Evolutionary conservation across 2,113 vertebrate genomes (phyloP), one percentile per base, ranked within the genome.

Genomic region (Albula goreensis): DNA sequence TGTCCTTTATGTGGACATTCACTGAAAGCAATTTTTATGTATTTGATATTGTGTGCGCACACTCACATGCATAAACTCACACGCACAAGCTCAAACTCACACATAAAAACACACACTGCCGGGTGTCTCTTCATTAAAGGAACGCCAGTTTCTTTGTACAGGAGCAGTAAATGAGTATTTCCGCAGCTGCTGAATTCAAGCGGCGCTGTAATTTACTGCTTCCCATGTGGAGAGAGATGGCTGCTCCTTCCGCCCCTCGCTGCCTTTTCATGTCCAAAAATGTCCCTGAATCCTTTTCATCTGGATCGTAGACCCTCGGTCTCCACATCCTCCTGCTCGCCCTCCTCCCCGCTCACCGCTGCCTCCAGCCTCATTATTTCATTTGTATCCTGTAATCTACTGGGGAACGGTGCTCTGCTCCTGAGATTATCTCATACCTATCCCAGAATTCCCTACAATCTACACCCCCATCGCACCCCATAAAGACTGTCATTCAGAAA

Each of bases 281-380:
- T 87, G 81, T 88, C 89, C 41, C 48, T 70, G 50, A 50, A 25
- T 79, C 82, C 31, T 88, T 50, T 17, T 87, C 86, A 87, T 2
- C 81, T 6, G 4, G 52, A 93, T 91, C 90, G 89, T 85, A 80
- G 90, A 83, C 91, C 91, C 91, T 41, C 31, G 31, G 31, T 41
- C 31, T 91, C 90, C 91, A 91, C 78, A 8, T 66, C 60, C 60
- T 19, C 60, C 60, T 19, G 15, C 17, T 5, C 3, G 22, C 17
- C 60, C 17, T 66, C 2, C 89, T 80, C 81, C 86, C 50, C 85
- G 89, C 87, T 90, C 90, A 89, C 89, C 89, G 86, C 87, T 31
- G 49, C 22, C 48, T 22, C 90, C 90, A 86, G 78, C 88, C 82
- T 87, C 85, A 88, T 91, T 86, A 91, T 91, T 88, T 89, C 63